These are phyloP conservation scores for Enteromius viviparus DNA, from an alignment of 2,797 vertebrate species.

Conservation along the genomic window DNA sequence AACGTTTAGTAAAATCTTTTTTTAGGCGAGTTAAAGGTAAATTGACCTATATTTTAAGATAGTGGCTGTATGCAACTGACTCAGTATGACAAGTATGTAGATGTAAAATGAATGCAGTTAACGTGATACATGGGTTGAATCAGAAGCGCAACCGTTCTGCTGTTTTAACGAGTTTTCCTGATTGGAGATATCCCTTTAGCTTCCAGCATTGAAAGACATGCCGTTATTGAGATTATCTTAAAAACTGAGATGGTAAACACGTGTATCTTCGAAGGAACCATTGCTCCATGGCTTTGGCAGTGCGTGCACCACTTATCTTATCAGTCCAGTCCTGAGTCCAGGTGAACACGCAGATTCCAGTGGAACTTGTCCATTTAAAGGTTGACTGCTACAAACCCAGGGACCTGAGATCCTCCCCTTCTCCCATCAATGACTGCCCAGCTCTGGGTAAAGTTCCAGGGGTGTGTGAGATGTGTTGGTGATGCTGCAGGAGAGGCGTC, in stretches of 20 bases:
- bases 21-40: not conserved
- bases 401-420: conserved; percentile 31
- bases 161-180: not conserved
- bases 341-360: conserved; percentile 38
- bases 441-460: conserved; percentile 65
- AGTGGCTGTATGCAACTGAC: not conserved
- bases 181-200: conserved; percentile 45
- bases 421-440: conserved; percentile 45
- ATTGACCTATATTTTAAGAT: not conserved
- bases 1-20: not conserved
- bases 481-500: conserved; percentile 44
- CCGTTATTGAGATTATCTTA: conserved; percentile 29
- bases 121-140: conserved; percentile 3
- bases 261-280: conserved; percentile 33
- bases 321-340: conserved; percentile 41
- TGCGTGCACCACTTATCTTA: conserved; percentile 13
- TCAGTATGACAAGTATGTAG: not conserved
- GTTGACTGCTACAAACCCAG: conserved; percentile 53
- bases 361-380: conserved; percentile 22
- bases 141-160: not conserved
- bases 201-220: conserved; percentile 43
- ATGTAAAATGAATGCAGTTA: not conserved
- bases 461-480: conserved; percentile 50
- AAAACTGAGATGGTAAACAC: conserved; percentile 22
- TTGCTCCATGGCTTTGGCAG: conserved; percentile 34